Base-by-base conservation (phyloP, 1,140 invertebrate genomes). In the Leucophenga varia region DNA sequence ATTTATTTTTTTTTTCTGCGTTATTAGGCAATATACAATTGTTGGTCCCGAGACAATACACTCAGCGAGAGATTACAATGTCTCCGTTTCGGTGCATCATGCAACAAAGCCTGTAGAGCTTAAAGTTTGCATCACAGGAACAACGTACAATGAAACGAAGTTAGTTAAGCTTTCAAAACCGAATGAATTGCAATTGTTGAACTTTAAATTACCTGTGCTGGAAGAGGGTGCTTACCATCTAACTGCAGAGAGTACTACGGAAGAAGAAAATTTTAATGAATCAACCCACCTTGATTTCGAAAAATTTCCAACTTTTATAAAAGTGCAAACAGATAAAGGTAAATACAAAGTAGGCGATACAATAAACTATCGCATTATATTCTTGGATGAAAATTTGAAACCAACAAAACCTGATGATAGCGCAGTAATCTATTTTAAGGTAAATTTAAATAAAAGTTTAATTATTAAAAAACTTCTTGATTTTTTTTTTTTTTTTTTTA, bases 261-360 rank as follows among this genome's bases (percentile, higher is more conserved):
- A 89, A 0, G 76, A 93, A 8, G 84, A 95, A 2, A 84, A 95
- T 2, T 93, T 97, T 61, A 86, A 97, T 52, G 94, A 97, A 74
- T 93, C 93, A 0, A 95, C 97, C 69, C 90, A 92, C 74, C 84
- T 90, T 1, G 86, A 93, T 43, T 97, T 95, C 73, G 85, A 85
- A 7, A 83, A 87, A 49, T 86, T 84, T 57, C 84, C 58, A 22
- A 45, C 63, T 3, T 64, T 65, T 19, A 82, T 90, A 30, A 93
- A 96, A 59, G 85, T 97, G 47, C 94, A 97, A 75, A 96, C 93
- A 0, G 95, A 98, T 74, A 92, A 94, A 77, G 85, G 89, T 2
- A 87, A 96, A 45, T 98, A 97, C 72, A 91, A 95, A 71, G 93
- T 93, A 1, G 87, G 88, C 13, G 84, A 90, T 60, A 85, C 82